These are phyloP conservation scores for Dascyllus trimaculatus DNA, from an alignment of 2,113 vertebrate genomes.

Conservation along the genomic window DNA sequence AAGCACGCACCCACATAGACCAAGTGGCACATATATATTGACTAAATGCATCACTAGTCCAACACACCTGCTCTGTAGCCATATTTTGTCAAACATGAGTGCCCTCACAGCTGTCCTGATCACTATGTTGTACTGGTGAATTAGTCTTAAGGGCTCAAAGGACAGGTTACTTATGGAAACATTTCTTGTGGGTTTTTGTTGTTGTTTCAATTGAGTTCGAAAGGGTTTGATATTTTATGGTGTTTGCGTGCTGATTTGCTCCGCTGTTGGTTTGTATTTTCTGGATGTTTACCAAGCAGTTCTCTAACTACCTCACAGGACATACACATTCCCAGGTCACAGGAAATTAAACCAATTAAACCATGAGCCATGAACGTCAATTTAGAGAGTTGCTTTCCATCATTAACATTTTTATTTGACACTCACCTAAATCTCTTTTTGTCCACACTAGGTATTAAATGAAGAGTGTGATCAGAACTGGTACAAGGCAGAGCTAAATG, in stretches of 20 bases:
- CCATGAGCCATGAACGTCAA: background rate
- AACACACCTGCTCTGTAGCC: conserved; percentile 2
- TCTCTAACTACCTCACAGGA: background rate
- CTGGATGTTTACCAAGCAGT: conserved; percentile 32
- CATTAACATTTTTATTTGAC: conserved; percentile 20
- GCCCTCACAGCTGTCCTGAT: conserved; percentile 25
- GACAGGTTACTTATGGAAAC: too few species aligned
- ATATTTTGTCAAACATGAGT: conserved; percentile 20
- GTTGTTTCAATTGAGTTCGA: too few species aligned
- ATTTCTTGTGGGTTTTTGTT: background rate
- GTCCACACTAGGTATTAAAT: conserved; percentile 93
- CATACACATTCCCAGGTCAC: conserved; percentile 5
- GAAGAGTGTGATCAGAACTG: conserved; percentile 89
- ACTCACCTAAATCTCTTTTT: conserved; percentile 16
- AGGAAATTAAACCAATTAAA: conserved; percentile 53
- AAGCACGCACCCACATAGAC: background rate
- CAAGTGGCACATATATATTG: background rate
- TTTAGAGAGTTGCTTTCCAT: conserved; percentile 14
- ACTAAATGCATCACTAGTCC: background rate
- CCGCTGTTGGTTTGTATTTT: background rate
- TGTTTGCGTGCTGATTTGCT: background rate
- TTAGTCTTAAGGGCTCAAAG: background rate
- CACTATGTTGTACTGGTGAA: background rate
- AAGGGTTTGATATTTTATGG: background rate
- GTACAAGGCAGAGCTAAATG: conserved; percentile 98